Evolutionary conservation across 2,888 invertebrate genomes (phyloP).

Genomic region (Drosophila subquinaria): DNA sequence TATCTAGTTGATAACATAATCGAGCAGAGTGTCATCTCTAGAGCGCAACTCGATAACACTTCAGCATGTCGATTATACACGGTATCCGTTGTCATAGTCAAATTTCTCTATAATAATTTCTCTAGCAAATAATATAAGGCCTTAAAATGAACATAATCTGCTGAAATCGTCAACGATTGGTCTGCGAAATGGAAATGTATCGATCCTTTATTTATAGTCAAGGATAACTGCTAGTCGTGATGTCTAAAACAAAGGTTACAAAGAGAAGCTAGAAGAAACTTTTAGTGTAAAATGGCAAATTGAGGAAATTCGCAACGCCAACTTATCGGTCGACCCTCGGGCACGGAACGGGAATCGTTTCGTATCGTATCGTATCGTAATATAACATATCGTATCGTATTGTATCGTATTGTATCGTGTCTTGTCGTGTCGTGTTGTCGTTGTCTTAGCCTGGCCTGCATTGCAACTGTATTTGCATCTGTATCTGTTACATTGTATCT

Average conservation of each 20-base stretch:
- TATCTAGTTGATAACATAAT: neutral
- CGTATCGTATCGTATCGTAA: conserved; percentile 25
- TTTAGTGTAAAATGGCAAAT: neutral
- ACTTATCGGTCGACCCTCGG: conserved; percentile 2
- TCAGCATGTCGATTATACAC: neutral
- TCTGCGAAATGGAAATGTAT: no score
- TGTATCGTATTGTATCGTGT: conserved; percentile 35
- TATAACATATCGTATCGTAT: conserved; percentile 34
- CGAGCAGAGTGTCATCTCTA: neutral
- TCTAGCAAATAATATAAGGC: neutral
- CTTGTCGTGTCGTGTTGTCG: conserved; percentile 40
- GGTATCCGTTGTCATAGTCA: neutral
- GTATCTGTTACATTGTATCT: conserved; percentile 10
- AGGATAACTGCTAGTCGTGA: neutral
- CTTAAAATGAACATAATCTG: no score
- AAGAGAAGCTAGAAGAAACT: neutral
- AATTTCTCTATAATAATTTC: neutral
- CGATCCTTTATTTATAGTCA: neutral
- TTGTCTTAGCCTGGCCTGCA: conserved; percentile 34
- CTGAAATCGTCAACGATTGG: neutral
- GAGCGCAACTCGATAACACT: neutral
- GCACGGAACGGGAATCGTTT: conserved; percentile 33
- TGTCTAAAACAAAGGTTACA: neutral
- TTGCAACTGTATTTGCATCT: conserved; percentile 6
- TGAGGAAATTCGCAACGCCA: neutral